phyloP scores from a whole-genome alignment of 2,113 vertebrate species.

The Carettochelys insculpta region DNA sequence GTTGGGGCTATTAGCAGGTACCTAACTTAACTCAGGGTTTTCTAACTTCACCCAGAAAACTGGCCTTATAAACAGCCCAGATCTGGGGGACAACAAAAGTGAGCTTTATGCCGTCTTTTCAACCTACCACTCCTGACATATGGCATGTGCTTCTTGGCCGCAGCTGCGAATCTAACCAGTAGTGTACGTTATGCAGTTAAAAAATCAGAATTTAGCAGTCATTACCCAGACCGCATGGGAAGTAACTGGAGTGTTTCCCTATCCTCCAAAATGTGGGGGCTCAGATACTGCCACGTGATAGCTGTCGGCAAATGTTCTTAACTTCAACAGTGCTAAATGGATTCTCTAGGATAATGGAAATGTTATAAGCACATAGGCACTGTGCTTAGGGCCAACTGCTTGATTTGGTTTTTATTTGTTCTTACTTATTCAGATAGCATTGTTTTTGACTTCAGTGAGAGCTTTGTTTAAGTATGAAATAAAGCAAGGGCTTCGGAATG shows the following conservation, averaged over 20 bases:
- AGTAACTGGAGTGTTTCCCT: background rate
- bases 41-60: conserved; percentile 9
- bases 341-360: background rate
- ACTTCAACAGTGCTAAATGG: background rate
- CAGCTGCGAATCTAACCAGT: conserved; percentile 8
- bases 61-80: conserved; percentile 31
- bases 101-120: conserved; percentile 35
- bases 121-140: background rate
- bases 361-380: background rate
- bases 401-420: background rate
- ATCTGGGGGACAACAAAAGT: conserved; percentile 42
- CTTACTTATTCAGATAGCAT: conserved; percentile 29
- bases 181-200: conserved; percentile 6
- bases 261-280: too few relatives aligned
- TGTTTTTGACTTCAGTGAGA: background rate
- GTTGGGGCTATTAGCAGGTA: background rate
- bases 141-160: conserved; percentile 39
- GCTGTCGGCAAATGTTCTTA: background rate
- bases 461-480: background rate
- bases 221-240: background rate
- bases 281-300: background rate
- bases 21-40: conserved; percentile 10
- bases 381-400: background rate
- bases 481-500: background rate
- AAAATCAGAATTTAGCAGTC: conserved; percentile 9